A percentile compares a stretch with the other conserved stretches of the same genome.
Conservation (phyloP, 2,113 vertebrate species). For the human (Homo sapiens) region GRCh38 chr13:108231001-108231500, state of each 20-base stretch:
- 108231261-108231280: neutral
- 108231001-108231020: conserved; percentile 72
- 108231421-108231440: conserved; percentile 11
- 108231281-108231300: neutral
- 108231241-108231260: conserved; percentile 49
- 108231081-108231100: neutral
- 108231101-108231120: conserved; percentile 15
- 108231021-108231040: conserved; percentile 68
- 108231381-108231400: neutral
- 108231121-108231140: conserved; percentile 1
- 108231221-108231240: neutral
- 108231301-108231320: conserved; percentile 32
- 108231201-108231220: neutral
- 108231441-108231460: neutral
- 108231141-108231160: neutral
- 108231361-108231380: neutral
- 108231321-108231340: neutral
- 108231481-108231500: neutral
- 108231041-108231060: conserved; percentile 71
- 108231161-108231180: neutral
- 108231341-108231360: neutral
- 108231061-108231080: conserved; percentile 59
- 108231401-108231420: neutral
- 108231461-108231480: neutral
- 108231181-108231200: neutral